Evolutionary conservation across 2,888 invertebrate genomes (phyloP), one percentile per base, ranked within the genome.

Genomic region (Piscicola geometra): DNA sequence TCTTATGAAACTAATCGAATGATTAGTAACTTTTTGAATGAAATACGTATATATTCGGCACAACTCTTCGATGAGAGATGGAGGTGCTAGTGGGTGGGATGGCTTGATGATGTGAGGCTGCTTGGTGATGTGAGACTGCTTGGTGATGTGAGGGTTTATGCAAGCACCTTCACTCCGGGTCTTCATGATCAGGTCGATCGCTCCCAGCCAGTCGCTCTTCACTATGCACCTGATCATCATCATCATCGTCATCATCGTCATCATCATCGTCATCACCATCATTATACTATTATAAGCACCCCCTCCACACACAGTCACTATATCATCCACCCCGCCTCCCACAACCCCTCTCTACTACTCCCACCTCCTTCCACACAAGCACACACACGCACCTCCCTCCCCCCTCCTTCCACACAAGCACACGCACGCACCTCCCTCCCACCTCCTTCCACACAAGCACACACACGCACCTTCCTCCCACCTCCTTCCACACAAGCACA

Each of bases 181-280:
- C 56, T 78, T 41, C 41, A 77, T 33, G 33, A 77, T 77, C 0
- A 76, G 64, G 33, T 77, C 77, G 69, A 79, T 67, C 1, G 78
- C 79, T n/a, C 78, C 78, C n/a, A 52, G 2, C 79, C 79, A 80
- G 2, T 77, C 76, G 36, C 73, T 67, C 47, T 77, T 72, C 30
- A 79, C 75, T 15, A 79, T 52, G 12, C 76, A 71, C 32, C 78
- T 79, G 60, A 33, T 64, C 64, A 64, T 64, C 21, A 64, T 64
- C 64, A 64, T 73, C 73, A 73, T 73, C 64, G 35, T 73, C 64
- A 64, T 64, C 28, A 73, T 35, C 73, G 25, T 71, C 71, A 71
- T 50, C 50, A 30, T 2, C 47, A 52, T 25, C 52, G 52, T 72
- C 69, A 33, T 41, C 21, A 1, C 21, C 36, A 70, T 36, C n/a